Base-by-base conservation (phyloP, 2,888 invertebrate genomes). In the Magallana nippona region DNA sequence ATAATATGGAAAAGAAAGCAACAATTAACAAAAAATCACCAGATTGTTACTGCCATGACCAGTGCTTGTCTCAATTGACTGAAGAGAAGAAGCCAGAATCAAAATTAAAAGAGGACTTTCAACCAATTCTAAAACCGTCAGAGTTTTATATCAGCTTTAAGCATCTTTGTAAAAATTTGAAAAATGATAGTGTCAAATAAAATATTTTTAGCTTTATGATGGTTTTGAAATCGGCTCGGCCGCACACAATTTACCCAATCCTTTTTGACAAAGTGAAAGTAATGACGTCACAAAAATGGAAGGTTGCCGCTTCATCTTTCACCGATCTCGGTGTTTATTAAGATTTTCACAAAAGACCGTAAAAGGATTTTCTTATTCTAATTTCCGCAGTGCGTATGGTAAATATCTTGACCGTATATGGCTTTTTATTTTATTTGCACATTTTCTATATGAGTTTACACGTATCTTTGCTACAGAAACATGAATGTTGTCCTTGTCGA, bases 121-220 rank as follows among this genome's bases (percentile, higher is more conserved):
- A 62, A 77, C 55, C 27, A 11, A 78, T 82, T n/a, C 55, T 58
- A 44, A 85, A 85, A 79, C 85, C 85, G 11, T 60, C 83, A n/a
- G 83, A 85, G 19, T 85, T 78, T 62, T 85, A 85, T 81, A 22
- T 79, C 15, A 81, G 78, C n/a, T 83, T 81, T 32, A 81, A 78
- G 22, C 80, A 81, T 56, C 62, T 85, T 3, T 62, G 81, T 10
- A 78, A 81, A n/a, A 71, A 83, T 22, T 80, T 79, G 44, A 82
- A 62, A 71, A 56, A 19, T 10, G 15, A 57, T 19, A n/a, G 17
- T 79, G 13, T 22, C 55, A 22, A 55, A n/a, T 15, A 71, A 15
- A 71, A 71, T 27, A 15, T 2, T 13, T 13, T 71, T 5, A 32
- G 32, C 11, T 71, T 27, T 5, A 27, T 22, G 13, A 22, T 71